Evolutionary conservation across 2,888 invertebrate genomes (phyloP), one percentile per base, ranked within the genome.

Genomic region (Euzophera pinguis): DNA sequence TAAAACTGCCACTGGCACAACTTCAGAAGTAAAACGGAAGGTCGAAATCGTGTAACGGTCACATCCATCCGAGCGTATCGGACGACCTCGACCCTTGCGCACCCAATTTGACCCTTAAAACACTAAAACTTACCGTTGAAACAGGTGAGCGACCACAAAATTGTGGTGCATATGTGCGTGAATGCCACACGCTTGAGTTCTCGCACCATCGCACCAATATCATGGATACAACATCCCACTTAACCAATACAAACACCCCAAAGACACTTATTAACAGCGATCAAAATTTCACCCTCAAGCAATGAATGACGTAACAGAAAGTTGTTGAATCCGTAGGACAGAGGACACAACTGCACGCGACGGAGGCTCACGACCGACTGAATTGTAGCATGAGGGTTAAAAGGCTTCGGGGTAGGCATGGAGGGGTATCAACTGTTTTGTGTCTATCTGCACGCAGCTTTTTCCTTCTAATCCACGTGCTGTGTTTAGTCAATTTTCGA

Each of bases 381-480:
- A 78, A 67, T 60, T 61, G 61, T 60, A 60, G 63, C 54, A 59
- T 58, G 62, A 62, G 64, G 63, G 67, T 62, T n/a, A 63, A 70
- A 32, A 76, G 71, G 69, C 71, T 74, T 67, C 62, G 62, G 69
- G 72, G 71, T 73, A 63, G 63, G 71, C 67, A 71, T 71, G 71
- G 79, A 73, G 81, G 83, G 77, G 77, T 81, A 78, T 75, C 75
- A 73, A 84, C 78, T 84, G 84, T 84, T 81, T 84, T 82, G 84
- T 81, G 78, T 81, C 81, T 75, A 69, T 81, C 81, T 77, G 79
- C 77, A 70, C 72, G 71, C 71, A 69, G 76, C 69, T 68, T 79
- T 79, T 84, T 82, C 80, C 81, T 76, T 73, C 70, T 75, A 71
- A 74, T 78, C 82, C 86, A 87, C 84, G 86, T 87, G 86, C 80